phyloP scores from a whole-genome alignment of 2,797 vertebrate species.

The Poecilia picta region DNA sequence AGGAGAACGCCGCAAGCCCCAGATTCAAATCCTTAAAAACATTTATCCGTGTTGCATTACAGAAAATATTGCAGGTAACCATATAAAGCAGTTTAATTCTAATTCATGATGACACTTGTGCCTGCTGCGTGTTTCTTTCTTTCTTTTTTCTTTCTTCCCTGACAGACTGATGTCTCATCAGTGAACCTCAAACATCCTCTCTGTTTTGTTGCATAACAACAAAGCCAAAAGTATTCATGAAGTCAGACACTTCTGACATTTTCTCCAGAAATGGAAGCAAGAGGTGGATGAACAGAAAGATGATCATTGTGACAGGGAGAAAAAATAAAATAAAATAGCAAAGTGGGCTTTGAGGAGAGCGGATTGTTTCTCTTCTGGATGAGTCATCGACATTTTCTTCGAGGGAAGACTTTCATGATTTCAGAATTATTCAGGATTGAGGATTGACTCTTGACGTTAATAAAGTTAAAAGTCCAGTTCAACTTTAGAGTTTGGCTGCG shows the following conservation, averaged over 20 bases:
- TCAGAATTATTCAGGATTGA: conserved; percentile 24
- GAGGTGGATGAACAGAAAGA: conserved; percentile 34
- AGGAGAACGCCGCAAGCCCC: conserved; percentile 15
- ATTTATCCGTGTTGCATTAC: conserved; percentile 14
- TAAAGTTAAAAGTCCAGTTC: not conserved
- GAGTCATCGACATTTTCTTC: conserved; percentile 38
- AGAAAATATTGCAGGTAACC: conserved; percentile 18
- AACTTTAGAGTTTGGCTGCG: not conserved
- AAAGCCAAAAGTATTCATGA: conserved; percentile 38
- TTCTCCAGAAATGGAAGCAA: conserved; percentile 27
- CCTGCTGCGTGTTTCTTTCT: conserved; percentile 11
- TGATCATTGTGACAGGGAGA: conserved; percentile 19
- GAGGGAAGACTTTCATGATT: conserved; percentile 4
- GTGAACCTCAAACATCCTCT: conserved; percentile 27
- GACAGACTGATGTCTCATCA: conserved; percentile 19
- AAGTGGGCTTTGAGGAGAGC: conserved; percentile 36
- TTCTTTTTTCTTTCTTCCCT: not conserved
- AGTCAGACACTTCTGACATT: conserved; percentile 40
- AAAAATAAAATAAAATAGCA: conserved; percentile 11
- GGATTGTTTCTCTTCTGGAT: conserved; percentile 10
- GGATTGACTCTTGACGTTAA: not conserved
- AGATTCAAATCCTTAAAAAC: conserved; percentile 6
- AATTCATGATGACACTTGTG: conserved; percentile 11
- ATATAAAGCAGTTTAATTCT: conserved; percentile 15
- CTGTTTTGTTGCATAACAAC: conserved; percentile 16